Base-by-base conservation (phyloP, 2,888 invertebrate species). In the Cyclophora albipunctata region DNA sequence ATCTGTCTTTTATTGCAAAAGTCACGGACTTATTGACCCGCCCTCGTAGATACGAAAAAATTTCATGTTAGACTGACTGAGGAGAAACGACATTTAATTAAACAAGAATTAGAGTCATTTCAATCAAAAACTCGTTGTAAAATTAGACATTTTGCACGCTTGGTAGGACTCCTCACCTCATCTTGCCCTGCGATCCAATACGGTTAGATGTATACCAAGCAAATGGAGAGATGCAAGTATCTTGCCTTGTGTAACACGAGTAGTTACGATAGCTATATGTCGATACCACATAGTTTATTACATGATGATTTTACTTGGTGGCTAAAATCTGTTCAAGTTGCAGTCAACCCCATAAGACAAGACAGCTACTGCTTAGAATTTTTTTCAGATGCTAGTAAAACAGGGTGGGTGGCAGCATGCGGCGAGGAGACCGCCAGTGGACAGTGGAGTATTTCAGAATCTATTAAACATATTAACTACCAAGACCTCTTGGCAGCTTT, bases 131-230 rank as follows among this genome's bases (percentile, higher is more conserved):
- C 53, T 4, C 42, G 42, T 4, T 66, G 58, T n/a, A 59, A 52
- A 51, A 58, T 64, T n/a, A 45, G 58, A 46, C 40, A 54, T 4
- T 59, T 62, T 41, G 58, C 68, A 2, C 51, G 53, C 3, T 33
- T 66, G 0, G 5, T 62, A 20, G 64, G 65, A 1, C 45, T 57
- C 20, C 51, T 71, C 40, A 52, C 56, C 3, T 55, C 69, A 0
- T 57, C 59, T 43, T 71, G 67, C 41, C 69, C 68, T n/a, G 69
- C 63, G 1, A 55, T 67, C 5, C 59, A 66, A 46, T 70, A 70
- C 49, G 63, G 67, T 3, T 65, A 59, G 61, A 52, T 69, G 5
- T 63, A 69, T 7, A 66, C 67, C 1, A 71, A 70, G 51, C 5
- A 51, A 1, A 34, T 67, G 5, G 66, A 67, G 52, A 45, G 57